Evolutionary conservation across 2,888 invertebrate genomes (phyloP).

Genomic region (Sinotaia quadrata): DNA sequence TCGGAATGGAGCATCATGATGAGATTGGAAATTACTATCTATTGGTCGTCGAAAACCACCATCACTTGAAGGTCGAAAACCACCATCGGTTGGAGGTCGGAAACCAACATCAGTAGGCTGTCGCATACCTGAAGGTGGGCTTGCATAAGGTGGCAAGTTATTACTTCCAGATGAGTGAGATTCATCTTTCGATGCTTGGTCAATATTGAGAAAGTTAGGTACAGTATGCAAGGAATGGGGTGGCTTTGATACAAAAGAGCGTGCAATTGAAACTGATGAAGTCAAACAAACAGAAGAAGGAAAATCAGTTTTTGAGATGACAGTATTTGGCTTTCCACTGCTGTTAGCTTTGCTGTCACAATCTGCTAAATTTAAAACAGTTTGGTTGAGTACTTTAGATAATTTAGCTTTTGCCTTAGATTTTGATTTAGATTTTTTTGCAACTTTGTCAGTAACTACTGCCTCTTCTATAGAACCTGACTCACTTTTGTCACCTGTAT

Average conservation of each 20-base stretch:
- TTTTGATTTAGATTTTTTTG: no score
- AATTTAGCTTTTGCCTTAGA: no score
- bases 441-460: neutral
- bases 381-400: no score
- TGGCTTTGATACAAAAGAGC: neutral
- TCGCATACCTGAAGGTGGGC: neutral
- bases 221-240: conserved; percentile 1
- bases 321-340: no score
- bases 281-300: no score
- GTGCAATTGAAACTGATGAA: no score
- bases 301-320: no score
- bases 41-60: conserved; percentile 13
- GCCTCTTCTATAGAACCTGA: neutral
- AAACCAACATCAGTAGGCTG: neutral
- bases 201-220: conserved; percentile 20
- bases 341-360: no score
- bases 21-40: neutral
- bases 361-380: no score
- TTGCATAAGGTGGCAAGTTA: neutral
- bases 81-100: neutral
- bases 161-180: neutral
- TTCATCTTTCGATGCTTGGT: neutral
- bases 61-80: conserved; percentile 4
- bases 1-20: no score
- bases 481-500: neutral